These are phyloP conservation scores for Hypolimnas misippus DNA, from an alignment of 2,888 invertebrate genomes.

Conservation along the genomic window DNA sequence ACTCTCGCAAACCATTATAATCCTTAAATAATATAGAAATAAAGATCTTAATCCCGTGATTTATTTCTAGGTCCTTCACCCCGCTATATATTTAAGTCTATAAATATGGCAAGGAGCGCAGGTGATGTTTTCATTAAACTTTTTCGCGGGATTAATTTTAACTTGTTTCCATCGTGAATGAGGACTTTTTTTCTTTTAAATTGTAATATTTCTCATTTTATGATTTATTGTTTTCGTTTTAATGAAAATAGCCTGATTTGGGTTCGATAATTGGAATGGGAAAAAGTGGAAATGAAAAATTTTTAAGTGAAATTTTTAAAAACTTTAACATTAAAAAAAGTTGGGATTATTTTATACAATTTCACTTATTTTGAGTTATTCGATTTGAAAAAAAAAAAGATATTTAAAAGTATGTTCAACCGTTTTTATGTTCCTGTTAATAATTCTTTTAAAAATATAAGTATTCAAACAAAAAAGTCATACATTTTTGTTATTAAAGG, in stretches of 20 bases:
- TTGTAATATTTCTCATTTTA: constrained; percentile 21
- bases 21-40: constrained; percentile 13
- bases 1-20: constrained; percentile 36
- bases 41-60: constrained; percentile 33
- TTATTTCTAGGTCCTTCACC: constrained; percentile 25
- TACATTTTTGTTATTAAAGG: too few relatives aligned
- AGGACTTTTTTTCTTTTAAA: constrained; percentile 19
- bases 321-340: background rate
- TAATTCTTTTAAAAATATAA: too few relatives aligned
- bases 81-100: constrained; percentile 45
- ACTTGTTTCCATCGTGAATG: constrained; percentile 46
- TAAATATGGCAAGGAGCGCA: constrained; percentile 56
- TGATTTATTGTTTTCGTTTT: constrained; percentile 21
- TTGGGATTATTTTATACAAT: too few relatives aligned
- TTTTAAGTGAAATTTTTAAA: background rate
- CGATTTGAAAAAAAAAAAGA: too few relatives aligned
- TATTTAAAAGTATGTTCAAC: too few relatives aligned
- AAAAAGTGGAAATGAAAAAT: background rate
- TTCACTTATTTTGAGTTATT: too few relatives aligned
- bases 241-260: background rate
- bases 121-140: constrained; percentile 76
- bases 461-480: too few relatives aligned
- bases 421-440: too few relatives aligned
- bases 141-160: constrained; percentile 67
- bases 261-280: background rate